Percentiles rank a stretch among this genome's conserved stretches.
phyloP scores from a whole-genome alignment of 2,797 vertebrate genomes.

The Chaetodon trifasciatus region DNA sequence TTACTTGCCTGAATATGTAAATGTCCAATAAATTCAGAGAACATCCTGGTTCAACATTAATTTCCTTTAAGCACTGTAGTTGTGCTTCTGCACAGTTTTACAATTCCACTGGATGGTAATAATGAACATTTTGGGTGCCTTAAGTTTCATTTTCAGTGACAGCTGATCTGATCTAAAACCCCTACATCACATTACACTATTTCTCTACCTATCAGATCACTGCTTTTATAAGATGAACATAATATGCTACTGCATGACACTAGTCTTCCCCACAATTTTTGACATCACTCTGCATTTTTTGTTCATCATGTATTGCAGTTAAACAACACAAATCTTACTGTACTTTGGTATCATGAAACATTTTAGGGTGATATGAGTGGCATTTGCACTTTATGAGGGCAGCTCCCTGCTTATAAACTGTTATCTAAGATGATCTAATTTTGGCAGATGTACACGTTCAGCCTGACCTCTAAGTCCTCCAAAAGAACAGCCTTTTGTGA shows the following conservation, averaged over 20 bases:
- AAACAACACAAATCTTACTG: neutral
- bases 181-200: neutral
- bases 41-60: neutral
- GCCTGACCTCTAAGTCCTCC: conserved; percentile 49
- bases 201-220: neutral
- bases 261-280: neutral
- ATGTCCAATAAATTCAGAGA: conserved; percentile 18
- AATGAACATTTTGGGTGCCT: conserved; percentile 13
- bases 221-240: neutral
- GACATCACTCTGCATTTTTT: fast-evolving
- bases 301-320: neutral
- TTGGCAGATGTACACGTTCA: conserved; percentile 10
- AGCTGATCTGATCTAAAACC: neutral
- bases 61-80: neutral
- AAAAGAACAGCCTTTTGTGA: conserved; percentile 32
- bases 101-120: neutral
- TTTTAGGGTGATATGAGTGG: neutral
- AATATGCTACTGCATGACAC: neutral
- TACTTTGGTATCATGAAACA: neutral
- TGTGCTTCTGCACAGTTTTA: neutral
- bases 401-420: conserved; percentile 20
- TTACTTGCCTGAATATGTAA: neutral
- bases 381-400: conserved; percentile 8
- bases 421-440: conserved; percentile 35
- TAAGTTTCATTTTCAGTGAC: neutral